Conservation (phyloP, 2,888 invertebrate genomes). For the Sesia apiformis region DNA sequence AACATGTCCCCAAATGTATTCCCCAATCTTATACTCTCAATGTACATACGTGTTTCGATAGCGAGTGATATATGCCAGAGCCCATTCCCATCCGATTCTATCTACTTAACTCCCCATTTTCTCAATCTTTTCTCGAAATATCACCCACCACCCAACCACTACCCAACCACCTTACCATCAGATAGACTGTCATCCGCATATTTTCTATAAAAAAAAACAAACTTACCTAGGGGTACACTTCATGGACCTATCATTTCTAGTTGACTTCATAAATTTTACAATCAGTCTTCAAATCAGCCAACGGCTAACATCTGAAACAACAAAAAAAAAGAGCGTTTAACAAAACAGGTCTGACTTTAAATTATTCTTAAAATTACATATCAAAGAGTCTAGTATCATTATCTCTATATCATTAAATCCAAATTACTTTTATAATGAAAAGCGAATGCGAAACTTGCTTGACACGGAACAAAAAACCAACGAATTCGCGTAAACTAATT, state of each 20-base stretch:
- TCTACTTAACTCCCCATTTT: too few species aligned
- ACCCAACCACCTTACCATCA: too few species aligned
- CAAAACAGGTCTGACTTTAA: constrained; percentile 23
- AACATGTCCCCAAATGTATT: too few species aligned
- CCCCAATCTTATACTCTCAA: too few species aligned
- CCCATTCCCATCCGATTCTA: too few species aligned
- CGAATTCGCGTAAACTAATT: constrained; percentile 57
- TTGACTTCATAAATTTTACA: constrained; percentile 43
- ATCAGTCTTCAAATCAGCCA: constrained; percentile 66
- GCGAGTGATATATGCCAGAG: too few species aligned
- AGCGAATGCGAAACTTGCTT: constrained; percentile 20
- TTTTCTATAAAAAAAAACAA: not conserved
- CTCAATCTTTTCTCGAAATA: too few species aligned
- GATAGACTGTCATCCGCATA: too few species aligned
- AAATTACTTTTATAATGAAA: constrained; percentile 51
- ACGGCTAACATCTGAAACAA: constrained; percentile 58
- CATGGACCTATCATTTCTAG: constrained; percentile 54
- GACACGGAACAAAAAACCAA: constrained; percentile 36
- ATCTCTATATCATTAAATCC: constrained; percentile 23
- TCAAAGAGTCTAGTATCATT: constrained; percentile 30
- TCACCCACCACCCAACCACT: too few species aligned
- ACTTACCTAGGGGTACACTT: constrained; percentile 45
- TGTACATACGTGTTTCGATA: too few species aligned
- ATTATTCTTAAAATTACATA: constrained; percentile 9
- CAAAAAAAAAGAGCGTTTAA: constrained; percentile 20